A percentile compares a stretch with the other conserved stretches of the same genome.
phyloP scores from a whole-genome alignment of 1,140 invertebrate species.

The Hydropsyche tenuis region DNA sequence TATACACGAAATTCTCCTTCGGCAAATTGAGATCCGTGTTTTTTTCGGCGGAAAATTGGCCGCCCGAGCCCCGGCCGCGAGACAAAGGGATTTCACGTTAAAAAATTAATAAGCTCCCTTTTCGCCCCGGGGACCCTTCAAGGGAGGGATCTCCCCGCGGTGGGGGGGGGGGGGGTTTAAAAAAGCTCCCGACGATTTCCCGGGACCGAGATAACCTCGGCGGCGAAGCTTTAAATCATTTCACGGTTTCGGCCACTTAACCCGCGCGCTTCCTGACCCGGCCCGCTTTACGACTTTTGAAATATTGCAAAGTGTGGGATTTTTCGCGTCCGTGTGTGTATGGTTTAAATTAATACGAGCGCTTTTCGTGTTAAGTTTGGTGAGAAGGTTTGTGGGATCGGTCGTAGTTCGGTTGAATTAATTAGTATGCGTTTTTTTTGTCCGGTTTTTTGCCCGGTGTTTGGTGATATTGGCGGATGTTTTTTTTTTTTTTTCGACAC shows the following conservation, averaged over 20 bases:
- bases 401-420: too few species aligned
- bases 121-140: neutral
- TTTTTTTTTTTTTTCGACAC: too few species aligned
- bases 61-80: neutral
- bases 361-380: too few species aligned
- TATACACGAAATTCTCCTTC: too few species aligned
- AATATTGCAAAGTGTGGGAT: neutral
- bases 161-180: too few species aligned
- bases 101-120: constrained; percentile 19
- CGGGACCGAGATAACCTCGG: neutral
- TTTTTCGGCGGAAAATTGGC: constrained; percentile 16
- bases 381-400: too few species aligned
- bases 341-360: too few species aligned
- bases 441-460: too few species aligned
- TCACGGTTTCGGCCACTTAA: constrained; percentile 25
- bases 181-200: neutral
- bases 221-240: constrained; percentile 19
- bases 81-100: constrained; percentile 24
- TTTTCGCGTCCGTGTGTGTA: too few species aligned
- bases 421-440: too few species aligned
- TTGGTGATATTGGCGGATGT: too few species aligned
- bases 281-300: neutral
- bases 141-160: too few species aligned
- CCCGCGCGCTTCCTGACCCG: constrained; percentile 8
- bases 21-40: neutral